Evolutionary conservation across 2,797 vertebrate genomes (phyloP).

Genomic region (Acanthurus tractus): DNA sequence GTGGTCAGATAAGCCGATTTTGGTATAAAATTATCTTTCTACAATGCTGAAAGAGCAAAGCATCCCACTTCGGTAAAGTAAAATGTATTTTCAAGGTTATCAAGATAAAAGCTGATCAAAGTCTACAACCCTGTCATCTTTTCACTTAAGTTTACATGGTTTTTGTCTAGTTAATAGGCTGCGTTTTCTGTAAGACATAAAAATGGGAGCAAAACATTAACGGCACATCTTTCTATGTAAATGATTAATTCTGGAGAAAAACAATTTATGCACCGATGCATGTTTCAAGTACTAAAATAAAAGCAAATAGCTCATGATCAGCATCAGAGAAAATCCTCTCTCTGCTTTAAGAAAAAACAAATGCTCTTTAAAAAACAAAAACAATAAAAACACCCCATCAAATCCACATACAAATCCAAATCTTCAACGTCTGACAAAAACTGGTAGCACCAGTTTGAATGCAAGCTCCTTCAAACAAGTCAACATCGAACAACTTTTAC

Average conservation of each 20-base stretch:
- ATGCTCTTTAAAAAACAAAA: not conserved
- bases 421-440: not conserved
- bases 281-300: not conserved
- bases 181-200: not conserved
- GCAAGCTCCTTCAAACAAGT: not conserved
- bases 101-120: not conserved
- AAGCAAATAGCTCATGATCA: not conserved
- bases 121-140: not conserved
- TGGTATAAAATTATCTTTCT: not conserved
- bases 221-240: not conserved
- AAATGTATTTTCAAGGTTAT: constrained; percentile 21
- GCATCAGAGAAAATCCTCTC: not conserved
- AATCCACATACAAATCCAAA: no score
- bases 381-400: no score
- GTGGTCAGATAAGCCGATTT: not conserved
- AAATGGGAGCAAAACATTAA: not conserved
- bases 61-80: not conserved
- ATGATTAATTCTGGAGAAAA: not conserved
- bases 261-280: not conserved
- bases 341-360: not conserved
- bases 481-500: constrained; percentile 18
- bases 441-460: constrained; percentile 7
- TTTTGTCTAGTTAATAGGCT: no score
- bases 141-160: not conserved
- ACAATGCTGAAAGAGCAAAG: not conserved